Conservation (phyloP, 2,797 vertebrate genomes). For the Crypturellus tataupa region DNA sequence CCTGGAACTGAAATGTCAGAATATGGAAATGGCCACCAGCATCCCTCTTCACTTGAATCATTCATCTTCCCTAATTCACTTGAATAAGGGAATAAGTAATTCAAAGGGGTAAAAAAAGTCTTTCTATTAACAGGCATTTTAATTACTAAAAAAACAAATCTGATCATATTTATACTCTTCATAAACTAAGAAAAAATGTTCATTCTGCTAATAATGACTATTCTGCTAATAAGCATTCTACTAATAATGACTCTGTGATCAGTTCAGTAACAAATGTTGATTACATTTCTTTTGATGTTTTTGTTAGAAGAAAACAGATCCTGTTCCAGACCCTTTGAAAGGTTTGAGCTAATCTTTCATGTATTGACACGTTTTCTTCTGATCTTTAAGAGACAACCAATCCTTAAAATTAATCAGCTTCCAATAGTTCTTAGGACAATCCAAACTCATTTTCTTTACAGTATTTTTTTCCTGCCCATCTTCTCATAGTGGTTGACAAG, state of each 20-base stretch:
- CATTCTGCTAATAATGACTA: neutral
- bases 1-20: neutral
- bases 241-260: neutral
- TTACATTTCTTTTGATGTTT: neutral
- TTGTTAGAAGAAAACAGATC: neutral
- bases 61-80: neutral
- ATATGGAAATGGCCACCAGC: neutral
- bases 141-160: neutral
- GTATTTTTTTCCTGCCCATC: neutral
- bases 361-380: fast-evolving
- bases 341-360: neutral
- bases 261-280: neutral
- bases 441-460: neutral
- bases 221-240: neutral
- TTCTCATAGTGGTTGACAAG: neutral
- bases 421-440: neutral
- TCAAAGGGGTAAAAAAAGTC: neutral
- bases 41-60: neutral
- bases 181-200: neutral
- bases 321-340: neutral
- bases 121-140: neutral
- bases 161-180: neutral
- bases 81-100: neutral
- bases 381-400: neutral
- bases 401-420: neutral